These are phyloP conservation scores for Ichneumoninae sp. DNA, from an alignment of 2,888 invertebrate genomes.

Conservation along the genomic window DNA sequence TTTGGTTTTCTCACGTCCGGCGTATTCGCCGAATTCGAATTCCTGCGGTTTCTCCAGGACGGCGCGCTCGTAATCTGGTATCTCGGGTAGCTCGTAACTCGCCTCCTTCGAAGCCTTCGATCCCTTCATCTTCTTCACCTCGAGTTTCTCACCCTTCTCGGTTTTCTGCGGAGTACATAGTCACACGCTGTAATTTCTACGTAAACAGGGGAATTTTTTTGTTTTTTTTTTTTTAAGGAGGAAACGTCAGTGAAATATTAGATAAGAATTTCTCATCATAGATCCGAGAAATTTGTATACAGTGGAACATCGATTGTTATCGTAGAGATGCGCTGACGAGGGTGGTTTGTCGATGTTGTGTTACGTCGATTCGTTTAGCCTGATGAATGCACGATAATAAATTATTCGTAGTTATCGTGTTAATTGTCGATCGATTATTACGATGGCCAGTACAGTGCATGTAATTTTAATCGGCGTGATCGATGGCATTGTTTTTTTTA, in stretches of 20 bases:
- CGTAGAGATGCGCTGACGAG: slow-evolving; percentile 23
- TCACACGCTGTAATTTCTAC: slow-evolving; percentile 8
- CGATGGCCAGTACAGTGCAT: slow-evolving; percentile 2
- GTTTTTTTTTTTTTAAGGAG: neutral
- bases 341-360: slow-evolving; percentile 4
- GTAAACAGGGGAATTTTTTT: neutral
- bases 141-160: slow-evolving; percentile 79
- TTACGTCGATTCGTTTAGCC: slow-evolving; percentile 9
- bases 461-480: slow-evolving; percentile 7
- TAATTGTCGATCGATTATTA: slow-evolving; percentile 15
- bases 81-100: slow-evolving; percentile 82
- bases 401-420: slow-evolving; percentile 2
- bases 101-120: slow-evolving; percentile 79
- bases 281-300: slow-evolving; percentile 27
- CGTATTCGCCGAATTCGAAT: slow-evolving; percentile 81
- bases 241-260: slow-evolving; percentile 10
- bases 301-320: slow-evolving; percentile 55
- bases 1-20: slow-evolving; percentile 81
- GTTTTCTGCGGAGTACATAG: slow-evolving; percentile 76
- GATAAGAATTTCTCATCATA: slow-evolving; percentile 49
- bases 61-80: slow-evolving; percentile 90
- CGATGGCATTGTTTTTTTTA: slow-evolving; percentile 3
- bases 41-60: slow-evolving; percentile 87
- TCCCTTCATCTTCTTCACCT: slow-evolving; percentile 79
- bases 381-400: neutral